These are phyloP conservation scores for Chouioia cunea DNA, from an alignment of 2,888 invertebrate species.

Conservation along the genomic window DNA sequence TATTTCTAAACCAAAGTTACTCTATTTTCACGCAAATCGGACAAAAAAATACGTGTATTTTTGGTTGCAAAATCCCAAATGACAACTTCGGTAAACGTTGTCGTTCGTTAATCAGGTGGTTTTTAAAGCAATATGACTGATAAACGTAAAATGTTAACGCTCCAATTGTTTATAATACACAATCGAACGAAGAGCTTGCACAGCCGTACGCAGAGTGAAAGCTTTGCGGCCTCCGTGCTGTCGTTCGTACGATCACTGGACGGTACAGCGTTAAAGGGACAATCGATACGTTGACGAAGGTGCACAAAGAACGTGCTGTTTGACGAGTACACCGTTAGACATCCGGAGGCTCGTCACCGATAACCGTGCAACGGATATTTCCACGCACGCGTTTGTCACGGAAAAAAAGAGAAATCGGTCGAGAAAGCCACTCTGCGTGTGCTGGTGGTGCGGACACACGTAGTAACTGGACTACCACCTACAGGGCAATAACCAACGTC, in stretches of 20 bases:
- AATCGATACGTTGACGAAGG: conserved; percentile 38
- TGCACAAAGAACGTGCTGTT: conserved; percentile 40
- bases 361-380: too few species aligned
- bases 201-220: not conserved
- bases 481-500: too few species aligned
- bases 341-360: too few species aligned
- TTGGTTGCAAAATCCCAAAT: conserved; percentile 2
- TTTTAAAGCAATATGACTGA: not conserved
- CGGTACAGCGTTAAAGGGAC: conserved; percentile 29
- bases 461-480: too few species aligned
- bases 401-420: too few species aligned
- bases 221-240: conserved; percentile 5
- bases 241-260: conserved; percentile 22
- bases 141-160: not conserved
- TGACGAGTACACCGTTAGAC: not conserved
- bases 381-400: too few species aligned
- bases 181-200: not conserved
- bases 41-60: conserved; percentile 4
- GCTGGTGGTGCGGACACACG: too few species aligned
- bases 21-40: not conserved
- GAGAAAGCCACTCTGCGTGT: too few species aligned
- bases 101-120: not conserved
- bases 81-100: conserved; percentile 19
- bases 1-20: conserved; percentile 1
- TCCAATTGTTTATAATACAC: not conserved